These are phyloP conservation scores for Lacanobia oleracea DNA, from an alignment of 2,888 invertebrate genomes.

Conservation along the genomic window DNA sequence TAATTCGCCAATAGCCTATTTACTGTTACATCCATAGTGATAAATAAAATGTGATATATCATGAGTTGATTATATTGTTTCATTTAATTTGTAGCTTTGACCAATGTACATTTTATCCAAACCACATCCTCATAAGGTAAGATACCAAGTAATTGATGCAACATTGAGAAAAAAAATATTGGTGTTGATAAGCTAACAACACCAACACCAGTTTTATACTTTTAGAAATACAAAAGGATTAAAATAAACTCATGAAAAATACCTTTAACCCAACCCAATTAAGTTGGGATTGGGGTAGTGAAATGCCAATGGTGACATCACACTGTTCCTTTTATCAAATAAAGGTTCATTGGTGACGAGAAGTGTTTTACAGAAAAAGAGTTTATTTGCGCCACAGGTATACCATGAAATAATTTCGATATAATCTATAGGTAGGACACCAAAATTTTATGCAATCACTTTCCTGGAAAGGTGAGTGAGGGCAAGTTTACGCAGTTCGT, in stretches of 20 bases:
- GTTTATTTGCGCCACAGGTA: too few relatives aligned
- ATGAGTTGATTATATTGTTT: conserved; percentile 1
- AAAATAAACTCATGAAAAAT: not conserved
- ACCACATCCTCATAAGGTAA: conserved; percentile 35
- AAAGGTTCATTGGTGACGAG: too few relatives aligned
- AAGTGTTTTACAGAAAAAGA: too few relatives aligned
- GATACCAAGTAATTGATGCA: conserved; percentile 4
- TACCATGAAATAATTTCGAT: too few relatives aligned
- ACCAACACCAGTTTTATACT: not conserved
- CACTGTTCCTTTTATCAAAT: too few relatives aligned
- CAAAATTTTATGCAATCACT: too few relatives aligned
- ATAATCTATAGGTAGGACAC: too few relatives aligned
- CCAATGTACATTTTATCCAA: conserved; percentile 4
- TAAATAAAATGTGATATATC: conserved; percentile 56
- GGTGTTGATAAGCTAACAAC: not conserved
- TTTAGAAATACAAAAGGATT: not conserved
- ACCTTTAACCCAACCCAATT: too few relatives aligned
- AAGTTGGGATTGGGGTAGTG: not conserved
- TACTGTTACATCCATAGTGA: conserved; percentile 51
- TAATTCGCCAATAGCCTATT: conserved; percentile 58
- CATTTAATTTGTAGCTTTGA: conserved; percentile 17
- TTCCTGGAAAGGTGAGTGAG: too few relatives aligned
- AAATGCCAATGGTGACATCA: too few relatives aligned
- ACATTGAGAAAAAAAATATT: conserved; percentile 4
- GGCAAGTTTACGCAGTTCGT: too few relatives aligned